Evolutionary conservation across 2,113 vertebrate genomes (phyloP).

Genomic region (Chlorocebus sabaeus): DNA sequence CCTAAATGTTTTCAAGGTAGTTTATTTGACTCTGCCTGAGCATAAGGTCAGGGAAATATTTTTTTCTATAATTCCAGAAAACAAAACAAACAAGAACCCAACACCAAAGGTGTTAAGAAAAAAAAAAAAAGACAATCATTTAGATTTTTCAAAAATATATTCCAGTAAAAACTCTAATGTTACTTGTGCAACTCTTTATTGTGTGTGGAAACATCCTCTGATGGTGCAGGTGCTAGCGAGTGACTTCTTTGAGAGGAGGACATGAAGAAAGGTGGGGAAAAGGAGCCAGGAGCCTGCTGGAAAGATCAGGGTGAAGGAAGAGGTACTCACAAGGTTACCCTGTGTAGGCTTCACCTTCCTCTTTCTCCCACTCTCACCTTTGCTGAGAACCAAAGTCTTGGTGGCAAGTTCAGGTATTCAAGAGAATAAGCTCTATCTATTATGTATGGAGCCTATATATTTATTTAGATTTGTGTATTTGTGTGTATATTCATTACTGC

Average conservation of each 20-base stretch:
- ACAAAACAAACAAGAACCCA: background rate
- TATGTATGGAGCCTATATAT: background rate
- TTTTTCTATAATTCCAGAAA: background rate
- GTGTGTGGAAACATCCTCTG: background rate
- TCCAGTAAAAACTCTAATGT: background rate
- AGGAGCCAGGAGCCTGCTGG: too few relatives aligned
- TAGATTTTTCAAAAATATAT: background rate
- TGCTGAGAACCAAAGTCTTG: background rate
- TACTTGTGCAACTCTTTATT: background rate
- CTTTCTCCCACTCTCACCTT: background rate
- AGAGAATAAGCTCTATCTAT: background rate
- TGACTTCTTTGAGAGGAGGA: background rate
- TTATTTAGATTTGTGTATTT: background rate
- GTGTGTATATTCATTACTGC: background rate
- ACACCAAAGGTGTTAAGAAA: background rate
- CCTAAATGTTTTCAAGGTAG: background rate
- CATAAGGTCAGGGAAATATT: background rate
- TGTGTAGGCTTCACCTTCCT: background rate
- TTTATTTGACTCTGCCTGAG: background rate
- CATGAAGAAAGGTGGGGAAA: background rate
- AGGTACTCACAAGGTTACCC: accelerated
- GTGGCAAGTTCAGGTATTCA: too few relatives aligned
- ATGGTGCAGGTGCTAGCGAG: background rate
- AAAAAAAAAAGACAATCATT: background rate
- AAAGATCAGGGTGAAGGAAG: background rate